A percentile compares a stretch with the other conserved stretches of the same genome.
Conservation (phyloP, 2,888 invertebrate genomes). For the Sphecodes monilicornis region DNA sequence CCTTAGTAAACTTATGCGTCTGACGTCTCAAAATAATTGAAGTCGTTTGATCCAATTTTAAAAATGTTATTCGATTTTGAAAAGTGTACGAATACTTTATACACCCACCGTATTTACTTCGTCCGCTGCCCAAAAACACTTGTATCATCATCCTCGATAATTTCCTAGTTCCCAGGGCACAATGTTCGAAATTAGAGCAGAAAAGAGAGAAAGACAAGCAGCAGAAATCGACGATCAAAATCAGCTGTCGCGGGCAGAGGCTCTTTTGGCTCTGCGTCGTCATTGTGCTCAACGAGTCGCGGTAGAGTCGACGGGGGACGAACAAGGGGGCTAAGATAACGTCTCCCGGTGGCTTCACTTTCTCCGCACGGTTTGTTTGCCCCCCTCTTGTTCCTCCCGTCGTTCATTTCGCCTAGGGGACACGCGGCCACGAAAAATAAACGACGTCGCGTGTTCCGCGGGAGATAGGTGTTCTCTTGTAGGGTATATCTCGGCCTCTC, state of each 20-base stretch:
- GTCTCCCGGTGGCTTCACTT: conserved; percentile 29
- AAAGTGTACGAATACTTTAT: too few relatives aligned
- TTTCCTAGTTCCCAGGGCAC: background rate
- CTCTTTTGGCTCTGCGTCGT: background rate
- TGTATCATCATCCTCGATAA: background rate
- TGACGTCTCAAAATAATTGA: too few relatives aligned
- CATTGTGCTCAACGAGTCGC: background rate
- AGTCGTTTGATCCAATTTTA: too few relatives aligned
- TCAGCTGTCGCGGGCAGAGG: conserved; percentile 6
- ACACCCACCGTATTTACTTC: too few relatives aligned
- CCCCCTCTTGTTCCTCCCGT: background rate
- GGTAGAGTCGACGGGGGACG: background rate
- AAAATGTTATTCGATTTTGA: too few relatives aligned
- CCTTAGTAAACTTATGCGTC: too few relatives aligned
- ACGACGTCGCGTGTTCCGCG: conserved; percentile 66
- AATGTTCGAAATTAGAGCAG: background rate
- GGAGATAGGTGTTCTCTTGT: conserved; percentile 57
- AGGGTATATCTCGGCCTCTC: conserved; percentile 45
- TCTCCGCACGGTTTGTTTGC: conserved; percentile 33
- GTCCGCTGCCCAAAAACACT: too few relatives aligned
- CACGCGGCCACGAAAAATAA: conserved; percentile 62
- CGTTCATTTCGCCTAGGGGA: conserved; percentile 32
- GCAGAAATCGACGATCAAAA: background rate
- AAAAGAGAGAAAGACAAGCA: background rate
- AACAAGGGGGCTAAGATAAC: conserved; percentile 31